phyloP scores from a whole-genome alignment of 1,140 invertebrate genomes.

The Atta texana region DNA sequence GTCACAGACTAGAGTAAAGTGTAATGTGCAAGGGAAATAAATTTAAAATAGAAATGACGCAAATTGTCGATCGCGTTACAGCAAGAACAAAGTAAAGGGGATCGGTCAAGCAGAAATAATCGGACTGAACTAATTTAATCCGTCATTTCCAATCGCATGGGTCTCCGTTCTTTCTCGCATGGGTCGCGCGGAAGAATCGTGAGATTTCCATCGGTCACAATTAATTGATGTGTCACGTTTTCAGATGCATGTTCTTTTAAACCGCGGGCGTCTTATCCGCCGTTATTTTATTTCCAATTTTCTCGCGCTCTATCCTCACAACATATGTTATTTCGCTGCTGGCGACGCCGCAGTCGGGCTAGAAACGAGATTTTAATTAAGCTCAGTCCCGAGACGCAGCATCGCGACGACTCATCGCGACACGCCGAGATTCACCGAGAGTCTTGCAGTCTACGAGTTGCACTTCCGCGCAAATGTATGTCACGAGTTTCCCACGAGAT shows the following conservation, averaged over 20 bases:
- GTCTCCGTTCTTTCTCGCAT: not conserved
- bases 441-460: slow-evolving; percentile 59
- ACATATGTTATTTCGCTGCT: slow-evolving; percentile 35
- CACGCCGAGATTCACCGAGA: slow-evolving; percentile 54
- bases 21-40: not conserved
- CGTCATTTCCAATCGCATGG: not conserved
- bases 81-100: slow-evolving; percentile 28
- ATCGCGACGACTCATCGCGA: slow-evolving; percentile 55
- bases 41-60: slow-evolving; percentile 48
- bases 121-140: slow-evolving; percentile 11
- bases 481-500: slow-evolving; percentile 82
- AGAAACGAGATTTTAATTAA: slow-evolving; percentile 61
- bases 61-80: not conserved
- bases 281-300: slow-evolving; percentile 5
- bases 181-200: not conserved
- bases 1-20: slow-evolving; percentile 8
- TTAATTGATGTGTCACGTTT: not conserved
- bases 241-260: not conserved
- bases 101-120: slow-evolving; percentile 24
- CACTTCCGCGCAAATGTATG: slow-evolving; percentile 81
- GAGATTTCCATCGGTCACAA: not conserved
- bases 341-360: not conserved
- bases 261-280: too few relatives aligned
- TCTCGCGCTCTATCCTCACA: slow-evolving; percentile 10
- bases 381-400: slow-evolving; percentile 45